Base-by-base conservation (phyloP, 2,888 invertebrate species). In the Tetragnatha montana region DNA sequence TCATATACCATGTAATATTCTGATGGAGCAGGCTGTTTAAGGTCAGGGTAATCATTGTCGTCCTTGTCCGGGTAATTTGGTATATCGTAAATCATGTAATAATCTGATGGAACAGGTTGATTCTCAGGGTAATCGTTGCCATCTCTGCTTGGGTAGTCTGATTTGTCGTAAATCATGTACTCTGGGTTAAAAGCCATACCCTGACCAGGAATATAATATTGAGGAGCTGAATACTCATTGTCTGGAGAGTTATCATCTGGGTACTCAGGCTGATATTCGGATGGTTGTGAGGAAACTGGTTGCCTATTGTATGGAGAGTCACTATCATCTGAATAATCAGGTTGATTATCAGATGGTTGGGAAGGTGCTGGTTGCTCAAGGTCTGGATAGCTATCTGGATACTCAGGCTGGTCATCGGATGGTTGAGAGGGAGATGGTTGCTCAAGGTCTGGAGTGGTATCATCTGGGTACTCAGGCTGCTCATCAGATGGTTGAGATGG, bases 11-110 rank as follows among this genome's bases (percentile, higher is more conserved):
- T 71, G 19, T 19, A 6, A 71, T 71, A 8, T 8, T 60, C 60
- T 50, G 51, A 19, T 21, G 50, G 51, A 21, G 12, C 50, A 51
- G 8, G 76, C 10, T 78, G 19, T 7, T 0, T 17, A n/a, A n/a
- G 7, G 1, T 49, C 47, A 17, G 47, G 35, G 17, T 49, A n/a
- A 75, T 75, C 49, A 60, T 60, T 60, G 60, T 10, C 17, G 4
- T 60, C 12, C n/a, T 75, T n/a, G n/a, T 8, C 49, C 14, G 75
- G 19, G 49, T 75, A 75, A n/a, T 75, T 49, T 75, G 75, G 10
- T 8, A 0, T 19, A 19, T 71, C 71, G 19, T 71, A 19, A 71
- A 7, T 19, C 19, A 21, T 71, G 19, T 1, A n/a, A 70, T 70
- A 71, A 6, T 19, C 21, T 7, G 71, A 19, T 71, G 71, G 71